A percentile compares a stretch with the other conserved stretches of the same genome.
Evolutionary conservation across 2,888 invertebrate genomes (phyloP).

Genomic region (Lepidocyrtoides sp.): DNA sequence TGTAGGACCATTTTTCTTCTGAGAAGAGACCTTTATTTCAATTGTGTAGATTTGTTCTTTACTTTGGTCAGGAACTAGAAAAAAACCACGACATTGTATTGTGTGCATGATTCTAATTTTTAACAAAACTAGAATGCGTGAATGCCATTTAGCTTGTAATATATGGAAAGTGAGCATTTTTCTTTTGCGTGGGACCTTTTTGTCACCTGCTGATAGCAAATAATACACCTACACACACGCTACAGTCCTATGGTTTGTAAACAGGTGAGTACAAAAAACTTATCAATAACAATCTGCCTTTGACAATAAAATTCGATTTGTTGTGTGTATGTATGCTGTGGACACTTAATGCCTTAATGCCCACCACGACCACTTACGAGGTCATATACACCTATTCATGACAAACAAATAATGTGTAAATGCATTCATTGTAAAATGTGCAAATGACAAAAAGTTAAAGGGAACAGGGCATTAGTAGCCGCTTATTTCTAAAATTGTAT

Average conservation of each 20-base stretch:
- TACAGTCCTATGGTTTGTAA: too few species aligned
- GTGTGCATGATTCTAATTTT: neutral
- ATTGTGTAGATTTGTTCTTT: neutral
- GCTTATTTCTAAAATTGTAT: too few species aligned
- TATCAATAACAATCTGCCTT: conserved; percentile 17
- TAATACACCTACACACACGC: conserved; percentile 61
- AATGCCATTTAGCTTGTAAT: too few species aligned
- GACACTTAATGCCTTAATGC: too few species aligned
- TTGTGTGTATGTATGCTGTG: too few species aligned
- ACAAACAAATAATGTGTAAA: neutral
- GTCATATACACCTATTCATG: neutral
- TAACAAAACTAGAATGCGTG: too few species aligned
- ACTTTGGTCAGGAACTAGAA: neutral
- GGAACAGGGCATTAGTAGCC: too few species aligned
- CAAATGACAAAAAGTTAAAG: neutral
- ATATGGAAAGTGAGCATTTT: too few species aligned
- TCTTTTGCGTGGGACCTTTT: conserved; percentile 32
- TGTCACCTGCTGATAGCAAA: conserved; percentile 71
- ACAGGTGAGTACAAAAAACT: conserved; percentile 41
- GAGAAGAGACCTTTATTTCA: conserved; percentile 10
- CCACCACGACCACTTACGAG: neutral
- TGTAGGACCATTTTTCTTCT: conserved; percentile 44
- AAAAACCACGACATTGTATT: conserved; percentile 17
- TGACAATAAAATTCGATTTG: conserved; percentile 67
- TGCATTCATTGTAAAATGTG: conserved; percentile 42